Percentiles rank a stretch among this genome's conserved stretches.
These are phyloP conservation scores for Proterorhinus semilunaris DNA, from an alignment of 2,113 vertebrate species.

Conservation along the genomic window DNA sequence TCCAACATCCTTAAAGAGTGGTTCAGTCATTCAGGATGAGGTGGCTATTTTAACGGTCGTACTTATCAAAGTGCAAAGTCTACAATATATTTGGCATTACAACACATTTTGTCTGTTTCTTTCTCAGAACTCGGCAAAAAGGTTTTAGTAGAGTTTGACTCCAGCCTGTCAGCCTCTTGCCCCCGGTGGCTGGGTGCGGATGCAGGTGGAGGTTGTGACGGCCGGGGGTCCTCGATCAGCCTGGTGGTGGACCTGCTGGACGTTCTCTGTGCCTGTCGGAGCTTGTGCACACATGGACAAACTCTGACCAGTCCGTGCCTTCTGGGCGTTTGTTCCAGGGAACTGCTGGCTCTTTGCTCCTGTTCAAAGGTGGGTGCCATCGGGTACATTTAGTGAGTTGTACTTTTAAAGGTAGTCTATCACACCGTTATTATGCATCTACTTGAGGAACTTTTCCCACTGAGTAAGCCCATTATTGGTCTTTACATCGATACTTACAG, in stretches of 20 bases:
- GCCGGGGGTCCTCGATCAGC: conserved; percentile 57
- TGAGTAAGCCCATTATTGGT: too few species aligned
- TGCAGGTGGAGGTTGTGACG: conserved; percentile 4
- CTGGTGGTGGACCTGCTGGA: conserved; percentile 84
- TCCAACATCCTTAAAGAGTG: too few species aligned
- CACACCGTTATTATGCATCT: too few species aligned
- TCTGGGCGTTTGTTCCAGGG: conserved; percentile 65
- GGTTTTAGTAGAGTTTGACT: conserved; percentile 77
- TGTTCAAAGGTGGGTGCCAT: conserved; percentile 30
- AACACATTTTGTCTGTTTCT: background rate
- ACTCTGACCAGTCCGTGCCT: conserved; percentile 75
- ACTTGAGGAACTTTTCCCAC: too few species aligned
- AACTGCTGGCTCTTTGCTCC: conserved; percentile 61
- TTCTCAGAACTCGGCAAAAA: conserved; percentile 73
- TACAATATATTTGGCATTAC: background rate
- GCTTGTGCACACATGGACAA: conserved; percentile 32
- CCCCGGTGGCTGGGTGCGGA: conserved; percentile 41
- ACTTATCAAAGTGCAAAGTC: background rate
- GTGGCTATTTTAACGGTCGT: too few species aligned
- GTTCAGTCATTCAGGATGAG: too few species aligned
- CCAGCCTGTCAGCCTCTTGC: conserved; percentile 73
- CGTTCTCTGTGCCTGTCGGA: conserved; percentile 75
- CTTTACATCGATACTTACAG: too few species aligned
- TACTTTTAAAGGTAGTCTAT: too few species aligned
- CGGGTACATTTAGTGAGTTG: too few species aligned